These are phyloP conservation scores for Clusia tigrina DNA, from an alignment of 2,888 invertebrate species.

Conservation along the genomic window DNA sequence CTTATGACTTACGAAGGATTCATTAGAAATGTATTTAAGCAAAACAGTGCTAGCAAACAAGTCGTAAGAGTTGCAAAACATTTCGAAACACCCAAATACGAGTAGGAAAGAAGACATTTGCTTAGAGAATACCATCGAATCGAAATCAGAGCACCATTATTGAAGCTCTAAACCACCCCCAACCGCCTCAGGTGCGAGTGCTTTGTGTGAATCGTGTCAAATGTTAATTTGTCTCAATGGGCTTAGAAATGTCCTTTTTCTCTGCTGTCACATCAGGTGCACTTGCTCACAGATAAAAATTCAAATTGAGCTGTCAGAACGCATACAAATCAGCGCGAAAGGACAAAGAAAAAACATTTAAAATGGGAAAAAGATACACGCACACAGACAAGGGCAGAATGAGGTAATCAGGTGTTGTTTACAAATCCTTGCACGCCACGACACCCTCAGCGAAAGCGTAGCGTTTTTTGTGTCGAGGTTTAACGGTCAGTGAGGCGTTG, in stretches of 20 bases:
- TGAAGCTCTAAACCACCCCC: too few relatives aligned
- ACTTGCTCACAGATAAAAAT: constrained; percentile 33
- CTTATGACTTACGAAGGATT: background rate
- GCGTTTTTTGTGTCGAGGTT: background rate
- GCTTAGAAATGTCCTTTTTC: constrained; percentile 22
- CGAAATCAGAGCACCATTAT: too few relatives aligned
- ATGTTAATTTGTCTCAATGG: constrained; percentile 32
- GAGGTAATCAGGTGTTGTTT: constrained; percentile 40
- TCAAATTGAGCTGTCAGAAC: constrained; percentile 28
- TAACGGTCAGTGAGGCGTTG: constrained; percentile 2
- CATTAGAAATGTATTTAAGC: background rate
- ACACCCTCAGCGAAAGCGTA: constrained; percentile 24
- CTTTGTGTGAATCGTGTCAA: constrained; percentile 29
- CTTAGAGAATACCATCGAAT: background rate
- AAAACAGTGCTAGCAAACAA: background rate
- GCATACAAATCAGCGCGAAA: constrained; percentile 25
- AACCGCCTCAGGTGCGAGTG: background rate
- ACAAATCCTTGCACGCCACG: constrained; percentile 37
- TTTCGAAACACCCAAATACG: too few relatives aligned
- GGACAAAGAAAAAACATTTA: background rate
- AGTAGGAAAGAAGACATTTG: too few relatives aligned
- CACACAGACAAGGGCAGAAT: constrained; percentile 15
- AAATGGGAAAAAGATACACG: constrained; percentile 20
- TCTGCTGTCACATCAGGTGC: constrained; percentile 26
- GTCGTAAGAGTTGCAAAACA: too few relatives aligned